Percentiles rank a stretch among this genome's conserved stretches.
Evolutionary conservation across 2,888 invertebrate species (phyloP).

Genomic region (Eilema griseolum): DNA sequence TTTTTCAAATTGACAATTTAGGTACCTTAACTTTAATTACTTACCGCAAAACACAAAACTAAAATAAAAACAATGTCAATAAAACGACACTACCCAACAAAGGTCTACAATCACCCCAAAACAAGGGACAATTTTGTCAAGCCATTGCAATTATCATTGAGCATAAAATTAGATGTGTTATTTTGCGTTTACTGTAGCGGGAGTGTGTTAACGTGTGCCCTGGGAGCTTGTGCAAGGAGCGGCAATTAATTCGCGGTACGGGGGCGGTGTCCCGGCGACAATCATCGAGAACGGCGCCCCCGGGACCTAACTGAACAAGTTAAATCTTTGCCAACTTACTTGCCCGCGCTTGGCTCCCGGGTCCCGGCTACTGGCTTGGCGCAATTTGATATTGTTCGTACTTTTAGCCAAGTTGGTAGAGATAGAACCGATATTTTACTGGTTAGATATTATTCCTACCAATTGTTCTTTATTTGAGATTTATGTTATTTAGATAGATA

Average conservation of each 20-base stretch:
- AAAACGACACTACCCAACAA: conserved; percentile 4
- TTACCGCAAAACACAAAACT: background rate
- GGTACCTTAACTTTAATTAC: background rate
- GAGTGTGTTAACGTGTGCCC: conserved; percentile 77
- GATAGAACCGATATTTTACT: conserved; percentile 26
- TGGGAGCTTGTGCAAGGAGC: conserved; percentile 77
- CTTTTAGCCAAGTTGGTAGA: conserved; percentile 43
- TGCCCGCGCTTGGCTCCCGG: conserved; percentile 37
- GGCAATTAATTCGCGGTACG: conserved; percentile 77
- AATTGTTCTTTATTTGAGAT: background rate
- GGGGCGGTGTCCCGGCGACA: conserved; percentile 74
- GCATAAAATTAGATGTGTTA: conserved; percentile 81
- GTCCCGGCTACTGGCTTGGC: conserved; percentile 16
- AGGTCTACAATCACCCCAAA: background rate
- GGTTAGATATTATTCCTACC: background rate
- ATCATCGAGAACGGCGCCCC: conserved; percentile 80
- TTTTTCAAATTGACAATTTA: background rate
- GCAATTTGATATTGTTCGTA: conserved; percentile 60
- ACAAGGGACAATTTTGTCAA: conserved; percentile 44
- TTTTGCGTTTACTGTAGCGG: conserved; percentile 77
- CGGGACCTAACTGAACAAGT: conserved; percentile 77
- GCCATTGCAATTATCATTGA: conserved; percentile 70
- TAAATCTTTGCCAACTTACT: conserved; percentile 82
- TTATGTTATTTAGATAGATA: too few relatives aligned
- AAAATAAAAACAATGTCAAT: background rate